Evolutionary conservation across 1,140 invertebrate genomes (phyloP).

Genomic region (Drosophila melanica): DNA sequence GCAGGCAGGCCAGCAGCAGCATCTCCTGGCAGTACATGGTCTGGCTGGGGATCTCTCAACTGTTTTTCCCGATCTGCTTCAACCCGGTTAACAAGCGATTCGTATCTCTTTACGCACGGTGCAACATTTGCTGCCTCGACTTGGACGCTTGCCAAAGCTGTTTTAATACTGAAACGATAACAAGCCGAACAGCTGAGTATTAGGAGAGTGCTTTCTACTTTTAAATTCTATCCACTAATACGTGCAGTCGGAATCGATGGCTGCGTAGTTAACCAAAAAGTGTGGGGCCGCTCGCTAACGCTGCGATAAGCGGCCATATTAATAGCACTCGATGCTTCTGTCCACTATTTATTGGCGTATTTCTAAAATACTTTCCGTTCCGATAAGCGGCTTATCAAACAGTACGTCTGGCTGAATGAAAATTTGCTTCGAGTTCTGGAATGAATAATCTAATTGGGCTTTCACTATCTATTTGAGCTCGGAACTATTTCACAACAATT

Average conservation of each 20-base stretch:
- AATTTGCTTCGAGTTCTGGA: background rate
- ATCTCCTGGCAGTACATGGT: slow-evolving; percentile 57
- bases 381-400: slow-evolving; percentile 31
- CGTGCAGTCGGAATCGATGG: slow-evolving; percentile 8
- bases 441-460: background rate
- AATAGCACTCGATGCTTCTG: slow-evolving; percentile 4
- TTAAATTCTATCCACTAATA: slow-evolving; percentile 2
- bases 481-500: background rate
- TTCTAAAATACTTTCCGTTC: background rate
- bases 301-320: slow-evolving; percentile 48
- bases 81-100: background rate
- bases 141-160: slow-evolving; percentile 12
- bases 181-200: background rate
- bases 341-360: slow-evolving; percentile 17
- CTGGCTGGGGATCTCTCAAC: slow-evolving; percentile 12
- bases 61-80: slow-evolving; percentile 5
- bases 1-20: slow-evolving; percentile 54
- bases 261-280: background rate
- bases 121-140: slow-evolving; percentile 24
- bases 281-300: slow-evolving; percentile 16
- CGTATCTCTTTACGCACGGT: slow-evolving; percentile 8
- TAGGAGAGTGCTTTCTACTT: slow-evolving; percentile 10
- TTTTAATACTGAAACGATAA: slow-evolving; percentile 51
- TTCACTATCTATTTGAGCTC: background rate
- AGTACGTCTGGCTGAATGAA: background rate